Base-by-base conservation (phyloP, 2,888 invertebrate species). In the Cephonodes hylas region DNA sequence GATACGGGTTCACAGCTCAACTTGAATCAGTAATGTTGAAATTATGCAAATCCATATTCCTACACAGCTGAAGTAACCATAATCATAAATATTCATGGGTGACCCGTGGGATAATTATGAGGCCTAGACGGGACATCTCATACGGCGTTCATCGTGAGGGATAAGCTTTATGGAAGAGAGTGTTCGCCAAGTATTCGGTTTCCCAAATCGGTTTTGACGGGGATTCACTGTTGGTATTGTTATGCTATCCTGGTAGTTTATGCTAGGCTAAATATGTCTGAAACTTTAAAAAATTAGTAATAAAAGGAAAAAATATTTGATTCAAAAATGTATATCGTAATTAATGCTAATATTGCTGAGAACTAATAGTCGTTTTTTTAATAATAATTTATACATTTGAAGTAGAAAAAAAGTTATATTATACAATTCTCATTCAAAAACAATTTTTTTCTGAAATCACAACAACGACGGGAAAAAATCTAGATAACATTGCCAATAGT, bases 21-120 rank as follows among this genome's bases (percentile, higher is more conserved):
- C 64, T 64, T 63, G 72, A 72, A 74, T 74, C 68, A 63, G 69
- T 74, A 76, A 79, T 70, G 58, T 67, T 61, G 61, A 69, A 72
- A 75, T 76, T 79, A 79, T 79, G 79, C 66, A 77, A 73, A 80
- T 66, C 58, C 38, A 31, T 27, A 48, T 27, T n/a, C 38, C 38
- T 13, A 25, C 45, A 3, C n/a, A 23, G 6, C 46, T 46, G 8
- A n/a, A 8, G 53, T 31, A 53, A 53, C 53, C 53, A 53, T 53
- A 53, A 31, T 18, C 18, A 53, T 53, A 53, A 53, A 53, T 53
- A 53, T 53, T 53, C 53, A 53, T 53, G 53, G 53, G 53, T 53
- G 53, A 53, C 53, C 53, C 53, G 18, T 18, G 27, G 53, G 15
- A 53, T 53, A 53, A 53, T 53, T 53, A 53, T 53, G 27, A 15